Conservation (phyloP, 2,113 vertebrate genomes). For the Chrysemys picta region DNA sequence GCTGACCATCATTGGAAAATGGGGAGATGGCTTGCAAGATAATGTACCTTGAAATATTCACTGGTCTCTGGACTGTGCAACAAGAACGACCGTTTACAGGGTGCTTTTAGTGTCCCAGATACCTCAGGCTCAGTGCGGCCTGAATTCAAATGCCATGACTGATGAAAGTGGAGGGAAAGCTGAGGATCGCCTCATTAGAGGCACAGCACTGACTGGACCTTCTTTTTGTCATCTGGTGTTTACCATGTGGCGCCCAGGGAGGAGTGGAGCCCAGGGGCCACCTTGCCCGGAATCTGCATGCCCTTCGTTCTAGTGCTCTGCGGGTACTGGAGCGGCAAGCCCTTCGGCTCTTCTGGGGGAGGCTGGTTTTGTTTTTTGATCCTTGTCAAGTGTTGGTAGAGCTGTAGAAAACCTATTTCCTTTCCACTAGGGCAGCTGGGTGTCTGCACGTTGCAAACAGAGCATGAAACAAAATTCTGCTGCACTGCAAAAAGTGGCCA, state of each 20-base stretch:
- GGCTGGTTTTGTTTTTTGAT: fast-evolving
- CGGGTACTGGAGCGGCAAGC: not conserved
- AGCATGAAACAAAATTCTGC: not conserved
- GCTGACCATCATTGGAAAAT: not conserved
- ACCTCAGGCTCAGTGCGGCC: not conserved
- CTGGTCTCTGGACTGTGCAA: not conserved
- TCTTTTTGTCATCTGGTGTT: not conserved
- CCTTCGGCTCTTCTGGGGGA: too few species aligned
- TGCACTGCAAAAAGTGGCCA: not conserved
- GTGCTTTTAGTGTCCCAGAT: not conserved
- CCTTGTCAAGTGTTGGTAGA: not conserved
- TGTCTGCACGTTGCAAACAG: fast-evolving
- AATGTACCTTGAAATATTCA: not conserved
- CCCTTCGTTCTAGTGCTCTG: not conserved
- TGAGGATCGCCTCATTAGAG: not conserved
- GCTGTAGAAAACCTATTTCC: not conserved
- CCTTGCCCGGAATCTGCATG: not conserved
- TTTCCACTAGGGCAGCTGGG: not conserved
- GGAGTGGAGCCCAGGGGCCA: not conserved
- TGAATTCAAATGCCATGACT: not conserved
- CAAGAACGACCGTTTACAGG: not conserved
- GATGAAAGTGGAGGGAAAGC: not conserved
- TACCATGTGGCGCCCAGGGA: not conserved
- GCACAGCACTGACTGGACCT: fast-evolving
- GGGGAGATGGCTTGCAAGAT: not conserved